Percentiles rank a stretch among this genome's conserved stretches.
These are phyloP conservation scores for Spisula subtruncata DNA, from an alignment of 2,888 invertebrate genomes.

Conservation along the genomic window DNA sequence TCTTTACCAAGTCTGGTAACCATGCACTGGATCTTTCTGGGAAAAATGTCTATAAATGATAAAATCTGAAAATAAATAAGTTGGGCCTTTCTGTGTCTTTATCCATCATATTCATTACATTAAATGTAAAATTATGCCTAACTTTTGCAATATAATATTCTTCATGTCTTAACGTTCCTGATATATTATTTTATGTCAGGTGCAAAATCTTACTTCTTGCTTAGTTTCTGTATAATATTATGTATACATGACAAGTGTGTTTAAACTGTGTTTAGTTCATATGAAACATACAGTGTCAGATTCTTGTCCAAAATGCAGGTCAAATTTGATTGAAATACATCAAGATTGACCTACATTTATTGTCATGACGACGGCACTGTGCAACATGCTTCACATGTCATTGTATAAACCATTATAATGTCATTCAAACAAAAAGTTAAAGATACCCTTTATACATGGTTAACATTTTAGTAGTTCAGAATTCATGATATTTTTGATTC, in stretches of 20 bases:
- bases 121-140: neutral
- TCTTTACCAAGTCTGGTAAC: no score
- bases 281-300: neutral
- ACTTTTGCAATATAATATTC: neutral
- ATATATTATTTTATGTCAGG: neutral
- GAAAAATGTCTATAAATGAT: no score
- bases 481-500: slow-evolving; percentile 58
- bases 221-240: neutral
- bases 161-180: neutral
- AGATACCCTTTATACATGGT: slow-evolving; percentile 2
- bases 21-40: no score
- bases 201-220: neutral
- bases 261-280: neutral
- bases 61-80: no score
- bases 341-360: neutral
- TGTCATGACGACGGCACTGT: neutral
- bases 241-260: neutral
- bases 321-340: neutral
- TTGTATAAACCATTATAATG: slow-evolving; percentile 13
- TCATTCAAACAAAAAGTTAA: slow-evolving; percentile 3
- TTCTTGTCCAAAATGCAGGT: neutral
- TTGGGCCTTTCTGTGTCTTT: no score
- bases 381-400: neutral
- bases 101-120: neutral
- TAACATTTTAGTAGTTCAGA: slow-evolving; percentile 42